These are phyloP conservation scores for Zoanthus gigantus DNA, from an alignment of 92 coral and sea anemone species.

Conservation along the genomic window DNA sequence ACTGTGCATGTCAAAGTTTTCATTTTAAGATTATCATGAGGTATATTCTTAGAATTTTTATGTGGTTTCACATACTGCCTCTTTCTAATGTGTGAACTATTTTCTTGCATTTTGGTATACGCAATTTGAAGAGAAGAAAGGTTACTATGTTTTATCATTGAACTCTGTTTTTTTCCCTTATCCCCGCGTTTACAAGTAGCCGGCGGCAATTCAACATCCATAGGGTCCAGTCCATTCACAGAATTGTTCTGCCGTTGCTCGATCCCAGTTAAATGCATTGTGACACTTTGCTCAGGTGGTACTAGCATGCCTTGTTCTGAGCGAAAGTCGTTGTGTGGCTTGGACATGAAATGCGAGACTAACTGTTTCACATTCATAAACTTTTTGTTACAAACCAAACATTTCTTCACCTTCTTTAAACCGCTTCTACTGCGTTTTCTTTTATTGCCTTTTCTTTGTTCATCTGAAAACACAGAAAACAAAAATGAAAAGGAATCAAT, in stretches of 20 bases:
- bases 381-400: constrained; percentile 26
- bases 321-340: neutral
- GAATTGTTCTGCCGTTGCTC: neutral
- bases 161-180: neutral
- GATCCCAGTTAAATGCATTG: neutral
- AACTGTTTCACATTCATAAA: constrained; percentile 2
- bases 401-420: constrained; percentile 8
- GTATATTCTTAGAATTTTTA: neutral
- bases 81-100: neutral
- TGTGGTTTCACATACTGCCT: neutral
- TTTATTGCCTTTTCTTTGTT: neutral
- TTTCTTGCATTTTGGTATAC: too few species aligned
- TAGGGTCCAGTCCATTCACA: neutral
- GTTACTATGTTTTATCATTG: neutral
- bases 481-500: neutral
- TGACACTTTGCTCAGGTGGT: neutral
- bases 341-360: constrained; percentile 30
- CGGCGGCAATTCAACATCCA: constrained; percentile 13
- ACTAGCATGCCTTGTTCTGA: neutral
- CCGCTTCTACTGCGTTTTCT: neutral
- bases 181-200: neutral
- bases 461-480: neutral
- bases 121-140: neutral
- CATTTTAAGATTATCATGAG: neutral
- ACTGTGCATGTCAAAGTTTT: neutral